Percentiles rank a stretch among this genome's conserved stretches.
Conservation (phyloP, 2,113 vertebrate genomes). For the Saguinus midas region DNA sequence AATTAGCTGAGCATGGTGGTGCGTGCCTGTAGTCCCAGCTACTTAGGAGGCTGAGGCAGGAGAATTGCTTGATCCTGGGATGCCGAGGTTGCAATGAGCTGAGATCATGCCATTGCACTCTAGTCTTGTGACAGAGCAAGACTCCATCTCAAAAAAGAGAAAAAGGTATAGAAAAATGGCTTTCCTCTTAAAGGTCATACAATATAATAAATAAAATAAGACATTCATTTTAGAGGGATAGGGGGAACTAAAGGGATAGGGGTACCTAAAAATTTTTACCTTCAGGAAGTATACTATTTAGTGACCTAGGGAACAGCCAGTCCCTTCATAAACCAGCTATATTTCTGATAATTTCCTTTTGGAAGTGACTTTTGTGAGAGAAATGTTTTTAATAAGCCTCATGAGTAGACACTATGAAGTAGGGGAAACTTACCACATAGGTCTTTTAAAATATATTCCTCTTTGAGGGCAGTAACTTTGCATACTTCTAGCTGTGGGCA, state of each 20-base stretch:
- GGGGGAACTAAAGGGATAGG: background rate
- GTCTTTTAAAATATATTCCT: background rate
- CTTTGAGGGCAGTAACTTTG: background rate
- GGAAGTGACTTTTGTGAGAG: background rate
- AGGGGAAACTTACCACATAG: background rate
- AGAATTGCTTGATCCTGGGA: too few species aligned
- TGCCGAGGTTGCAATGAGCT: too few species aligned
- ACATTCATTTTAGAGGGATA: background rate
- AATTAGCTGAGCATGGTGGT: too few species aligned
- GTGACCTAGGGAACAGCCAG: background rate
- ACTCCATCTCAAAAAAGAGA: too few species aligned
- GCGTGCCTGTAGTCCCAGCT: too few species aligned
- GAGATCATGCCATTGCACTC: too few species aligned
- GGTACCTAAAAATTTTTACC: background rate
- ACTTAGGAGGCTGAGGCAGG: too few species aligned
- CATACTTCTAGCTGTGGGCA: background rate
- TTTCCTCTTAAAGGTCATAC: background rate
- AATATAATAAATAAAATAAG: background rate
- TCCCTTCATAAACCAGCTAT: background rate
- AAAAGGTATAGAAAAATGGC: background rate
- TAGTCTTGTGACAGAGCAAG: too few species aligned
- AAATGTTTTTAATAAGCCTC: background rate
- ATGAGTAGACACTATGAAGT: background rate
- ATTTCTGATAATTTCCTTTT: slow-evolving; percentile 13
- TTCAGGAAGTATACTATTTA: background rate